Base-by-base conservation (phyloP, 2,113 vertebrate genomes). In the Oceanodroma tethys region DNA sequence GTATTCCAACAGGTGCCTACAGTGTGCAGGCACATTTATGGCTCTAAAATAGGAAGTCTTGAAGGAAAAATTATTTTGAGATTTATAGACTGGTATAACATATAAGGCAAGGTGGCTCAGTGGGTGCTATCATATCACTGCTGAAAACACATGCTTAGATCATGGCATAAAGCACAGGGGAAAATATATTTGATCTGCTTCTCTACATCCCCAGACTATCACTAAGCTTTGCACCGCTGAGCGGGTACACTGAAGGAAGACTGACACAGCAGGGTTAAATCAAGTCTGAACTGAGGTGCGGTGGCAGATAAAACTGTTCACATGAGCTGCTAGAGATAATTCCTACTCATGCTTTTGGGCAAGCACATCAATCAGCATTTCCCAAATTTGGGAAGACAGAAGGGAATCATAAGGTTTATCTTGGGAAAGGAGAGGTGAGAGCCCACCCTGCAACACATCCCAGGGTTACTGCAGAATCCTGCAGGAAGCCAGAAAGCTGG, bases 11-110 rank as follows among this genome's bases (percentile, higher is more conserved):
- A 91, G 42, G 26, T 72, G 9, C 56, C 56, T 19, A 6, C 60
- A 78, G n/a, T 21, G 9, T 82, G 81, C 53, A 86, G 52, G 47
- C 38, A 86, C 30, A 52, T 74, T 94, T 94, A 78, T 29, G 17
- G 17, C 62, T 93, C 23, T n/a, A 82, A 95, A 96, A 60, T 9
- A 76, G 66, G 45, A 92, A 90, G 42, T 19, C 34, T 63, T 82
- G 47, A 96, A 88, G 34, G 40, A 80, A 45, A 96, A 97, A 82
- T 36, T 81, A 84, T 47, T 53, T 94, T 68, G 65, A 87, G 56
- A 73, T 94, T 93, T 96, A 91, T 88, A 65, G 83, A 81, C 21
- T 58, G 20, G 17, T 59, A 56, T 56, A 81, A 90, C 25, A 87
- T 30, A 81, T 12, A 27, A 58, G 8, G 10, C 60, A 71, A 43